Percentiles rank a stretch among this genome's conserved stretches.
phyloP scores from a whole-genome alignment of 2,113 vertebrate genomes.

The Oenanthe melanoleuca region DNA sequence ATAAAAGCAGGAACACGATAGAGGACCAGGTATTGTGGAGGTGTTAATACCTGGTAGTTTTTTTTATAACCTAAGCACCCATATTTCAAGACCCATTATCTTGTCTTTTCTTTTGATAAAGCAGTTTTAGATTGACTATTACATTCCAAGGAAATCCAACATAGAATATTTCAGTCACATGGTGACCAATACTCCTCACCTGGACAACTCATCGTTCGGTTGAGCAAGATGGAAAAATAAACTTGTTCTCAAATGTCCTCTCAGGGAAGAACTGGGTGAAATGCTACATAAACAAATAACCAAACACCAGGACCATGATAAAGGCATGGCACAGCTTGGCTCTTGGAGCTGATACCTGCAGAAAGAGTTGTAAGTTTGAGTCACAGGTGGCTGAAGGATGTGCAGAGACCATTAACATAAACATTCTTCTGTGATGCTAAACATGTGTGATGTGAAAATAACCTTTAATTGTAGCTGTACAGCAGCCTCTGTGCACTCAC shows the following conservation, averaged over 20 bases:
- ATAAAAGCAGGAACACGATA: background rate
- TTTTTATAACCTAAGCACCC: background rate
- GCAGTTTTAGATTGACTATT: background rate
- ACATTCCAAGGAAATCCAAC: background rate
- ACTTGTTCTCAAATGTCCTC: background rate
- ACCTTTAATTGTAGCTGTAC: background rate
- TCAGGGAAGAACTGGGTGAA: background rate
- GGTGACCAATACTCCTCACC: background rate
- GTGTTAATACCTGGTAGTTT: background rate
- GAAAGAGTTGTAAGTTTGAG: background rate
- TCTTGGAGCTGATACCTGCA: background rate
- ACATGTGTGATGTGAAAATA: background rate
- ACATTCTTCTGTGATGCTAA: background rate
- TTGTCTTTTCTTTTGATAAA: background rate
- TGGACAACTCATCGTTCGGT: background rate
- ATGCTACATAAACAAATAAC: background rate
- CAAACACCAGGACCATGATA: background rate
- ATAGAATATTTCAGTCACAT: background rate
- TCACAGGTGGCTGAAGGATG: background rate
- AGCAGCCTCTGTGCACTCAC: background rate
- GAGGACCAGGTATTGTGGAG: background rate
- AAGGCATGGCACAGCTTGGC: fast-evolving
- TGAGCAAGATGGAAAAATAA: background rate
- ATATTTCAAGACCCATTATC: background rate
- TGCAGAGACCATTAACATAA: background rate